Conservation (phyloP, 2,888 invertebrate genomes). For the Phoenoteleia sp. region DNA sequence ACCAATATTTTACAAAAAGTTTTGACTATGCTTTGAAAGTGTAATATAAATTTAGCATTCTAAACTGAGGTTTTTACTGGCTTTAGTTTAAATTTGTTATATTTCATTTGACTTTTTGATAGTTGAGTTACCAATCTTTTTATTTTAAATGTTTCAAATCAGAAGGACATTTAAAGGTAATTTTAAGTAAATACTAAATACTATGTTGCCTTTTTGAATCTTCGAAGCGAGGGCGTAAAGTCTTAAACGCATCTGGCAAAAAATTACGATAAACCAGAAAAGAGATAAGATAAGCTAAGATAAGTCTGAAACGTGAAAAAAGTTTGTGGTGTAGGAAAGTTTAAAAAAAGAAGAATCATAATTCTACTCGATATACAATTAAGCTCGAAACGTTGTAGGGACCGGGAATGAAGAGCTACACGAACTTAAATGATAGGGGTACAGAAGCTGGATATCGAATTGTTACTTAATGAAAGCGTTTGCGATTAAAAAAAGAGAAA, state of each 20-base stretch:
- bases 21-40: too few relatives aligned
- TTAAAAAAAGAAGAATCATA: conserved; percentile 36
- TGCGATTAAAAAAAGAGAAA: too few relatives aligned
- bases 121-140: too few relatives aligned
- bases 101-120: too few relatives aligned
- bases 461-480: neutral
- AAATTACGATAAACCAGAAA: conserved; percentile 5
- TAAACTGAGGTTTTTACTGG: too few relatives aligned
- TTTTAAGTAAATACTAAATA: too few relatives aligned
- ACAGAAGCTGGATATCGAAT: neutral
- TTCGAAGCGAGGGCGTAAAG: neutral
- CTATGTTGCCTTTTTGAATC: neutral
- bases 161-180: too few relatives aligned
- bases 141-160: too few relatives aligned
- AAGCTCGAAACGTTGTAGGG: conserved; percentile 19
- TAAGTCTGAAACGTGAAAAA: neutral
- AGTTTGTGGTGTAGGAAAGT: neutral
- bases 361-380: conserved; percentile 26
- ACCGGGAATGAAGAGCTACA: conserved; percentile 2
- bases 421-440: neutral
- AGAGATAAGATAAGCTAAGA: conserved; percentile 9
- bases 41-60: too few relatives aligned
- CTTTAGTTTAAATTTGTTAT: too few relatives aligned
- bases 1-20: too few relatives aligned
- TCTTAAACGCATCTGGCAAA: neutral